phyloP scores from a whole-genome alignment of 2,888 invertebrate species.

The Epicampocera succincta region DNA sequence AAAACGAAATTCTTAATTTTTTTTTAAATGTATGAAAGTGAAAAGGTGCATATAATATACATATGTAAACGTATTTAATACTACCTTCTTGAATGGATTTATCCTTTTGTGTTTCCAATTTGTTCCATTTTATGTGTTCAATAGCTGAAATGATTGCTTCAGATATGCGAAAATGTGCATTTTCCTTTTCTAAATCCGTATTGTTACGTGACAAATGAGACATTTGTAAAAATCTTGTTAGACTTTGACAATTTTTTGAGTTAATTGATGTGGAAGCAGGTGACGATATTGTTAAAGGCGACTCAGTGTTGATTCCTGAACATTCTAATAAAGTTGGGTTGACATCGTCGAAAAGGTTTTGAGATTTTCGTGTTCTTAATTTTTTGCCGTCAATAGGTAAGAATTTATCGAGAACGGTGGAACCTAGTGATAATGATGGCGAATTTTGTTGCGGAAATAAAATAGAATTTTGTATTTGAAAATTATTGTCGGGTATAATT shows the following conservation, averaged over 20 bases:
- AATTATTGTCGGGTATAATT: slow-evolving; percentile 56
- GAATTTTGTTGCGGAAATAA: slow-evolving; percentile 41
- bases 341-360: slow-evolving; percentile 77
- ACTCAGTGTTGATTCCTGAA: slow-evolving; percentile 36
- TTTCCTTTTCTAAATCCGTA: slow-evolving; percentile 91
- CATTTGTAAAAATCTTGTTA: slow-evolving; percentile 88
- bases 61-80: too few species aligned
- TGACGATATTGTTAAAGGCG: slow-evolving; percentile 48
- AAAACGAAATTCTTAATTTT: too few species aligned
- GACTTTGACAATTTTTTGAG: slow-evolving; percentile 84
- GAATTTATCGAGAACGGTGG: slow-evolving; percentile 77
- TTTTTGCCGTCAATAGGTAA: slow-evolving; percentile 79
- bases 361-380: slow-evolving; percentile 74
- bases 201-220: slow-evolving; percentile 87
- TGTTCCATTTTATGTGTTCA: slow-evolving; percentile 87
- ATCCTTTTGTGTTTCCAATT: slow-evolving; percentile 74
- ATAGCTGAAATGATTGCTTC: slow-evolving; percentile 92
- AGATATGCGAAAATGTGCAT: slow-evolving; percentile 92
- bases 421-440: slow-evolving; percentile 56
- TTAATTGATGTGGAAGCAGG: slow-evolving; percentile 48
- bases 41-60: too few species aligned
- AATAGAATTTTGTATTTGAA: slow-evolving; percentile 28
- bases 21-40: too few species aligned
- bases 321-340: slow-evolving; percentile 75
- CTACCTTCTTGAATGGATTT: slow-evolving; percentile 61